Evolutionary conservation across 1,140 invertebrate genomes (phyloP).

Genomic region (Cylas formicarius): DNA sequence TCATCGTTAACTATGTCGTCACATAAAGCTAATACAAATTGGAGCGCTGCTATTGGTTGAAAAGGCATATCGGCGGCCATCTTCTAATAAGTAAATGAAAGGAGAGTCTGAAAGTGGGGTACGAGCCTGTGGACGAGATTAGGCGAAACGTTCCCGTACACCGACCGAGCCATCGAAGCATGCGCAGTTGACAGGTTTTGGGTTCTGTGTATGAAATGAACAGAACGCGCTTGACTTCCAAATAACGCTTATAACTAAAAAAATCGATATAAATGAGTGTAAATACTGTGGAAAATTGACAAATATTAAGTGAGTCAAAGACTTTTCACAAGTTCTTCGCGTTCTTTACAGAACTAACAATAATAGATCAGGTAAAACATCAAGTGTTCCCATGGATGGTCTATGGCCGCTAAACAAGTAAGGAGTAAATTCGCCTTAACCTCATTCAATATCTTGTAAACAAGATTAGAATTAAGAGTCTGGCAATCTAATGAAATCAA

Average conservation of each 20-base stretch:
- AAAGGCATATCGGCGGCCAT: constrained; percentile 32
- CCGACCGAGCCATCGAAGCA: constrained; percentile 20
- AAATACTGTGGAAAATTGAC: constrained; percentile 22
- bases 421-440: constrained; percentile 37
- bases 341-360: constrained; percentile 21
- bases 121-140: constrained; percentile 24
- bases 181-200: constrained; percentile 24
- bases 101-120: constrained; percentile 26
- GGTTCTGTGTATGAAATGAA: constrained; percentile 26
- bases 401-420: constrained; percentile 39
- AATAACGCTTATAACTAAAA: constrained; percentile 24
- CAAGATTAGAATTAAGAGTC: constrained; percentile 14
- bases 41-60: constrained; percentile 29
- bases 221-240: constrained; percentile 25
- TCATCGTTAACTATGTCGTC: constrained; percentile 34
- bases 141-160: constrained; percentile 26
- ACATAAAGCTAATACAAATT: constrained; percentile 24
- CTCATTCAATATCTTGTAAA: constrained; percentile 33
- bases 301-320: constrained; percentile 17
- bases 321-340: constrained; percentile 9
- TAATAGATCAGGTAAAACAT: constrained; percentile 27
- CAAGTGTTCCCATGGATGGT: constrained; percentile 37
- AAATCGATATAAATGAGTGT: constrained; percentile 23
- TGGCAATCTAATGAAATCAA: not conserved
- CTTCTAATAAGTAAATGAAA: constrained; percentile 35